phyloP scores from a whole-genome alignment of 2,113 vertebrate genomes.

The Ceratotherium simum region DNA sequence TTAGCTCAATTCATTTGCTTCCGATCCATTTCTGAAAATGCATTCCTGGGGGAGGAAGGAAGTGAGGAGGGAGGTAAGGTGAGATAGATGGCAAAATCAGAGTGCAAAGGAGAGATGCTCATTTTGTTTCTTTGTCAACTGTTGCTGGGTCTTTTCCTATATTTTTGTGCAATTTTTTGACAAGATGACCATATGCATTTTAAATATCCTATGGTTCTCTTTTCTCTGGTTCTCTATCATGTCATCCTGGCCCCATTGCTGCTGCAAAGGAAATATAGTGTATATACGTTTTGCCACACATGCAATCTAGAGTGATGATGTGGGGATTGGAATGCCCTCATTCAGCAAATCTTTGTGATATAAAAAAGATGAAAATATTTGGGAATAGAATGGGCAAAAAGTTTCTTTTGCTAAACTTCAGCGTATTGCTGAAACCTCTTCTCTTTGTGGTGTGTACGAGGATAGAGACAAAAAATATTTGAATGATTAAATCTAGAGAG shows the following conservation, averaged over 20 bases:
- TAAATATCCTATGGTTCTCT: neutral
- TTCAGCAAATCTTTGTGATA: neutral
- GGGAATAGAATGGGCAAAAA: neutral
- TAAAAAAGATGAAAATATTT: neutral
- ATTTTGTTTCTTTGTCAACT: neutral
- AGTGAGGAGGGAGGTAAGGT: fast-evolving
- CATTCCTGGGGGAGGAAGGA: neutral
- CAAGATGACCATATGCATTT: neutral
- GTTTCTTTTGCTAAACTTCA: neutral
- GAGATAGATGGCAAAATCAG: no score
- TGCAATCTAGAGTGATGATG: neutral
- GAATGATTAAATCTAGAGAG: neutral
- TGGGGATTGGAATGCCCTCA: neutral
- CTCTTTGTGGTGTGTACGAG: neutral
- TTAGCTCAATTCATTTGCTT: neutral
- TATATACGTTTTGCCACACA: neutral
- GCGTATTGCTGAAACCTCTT: neutral
- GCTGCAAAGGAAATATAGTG: neutral
- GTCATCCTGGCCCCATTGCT: neutral
- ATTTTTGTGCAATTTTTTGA: neutral
- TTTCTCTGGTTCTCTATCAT: neutral
- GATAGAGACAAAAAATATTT: neutral
- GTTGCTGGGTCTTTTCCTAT: neutral
- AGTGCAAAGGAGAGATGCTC: neutral
- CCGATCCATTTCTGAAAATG: neutral